These are phyloP conservation scores for Dromaius novaehollandiae DNA, from an alignment of 2,113 vertebrate species.

Conservation along the genomic window DNA sequence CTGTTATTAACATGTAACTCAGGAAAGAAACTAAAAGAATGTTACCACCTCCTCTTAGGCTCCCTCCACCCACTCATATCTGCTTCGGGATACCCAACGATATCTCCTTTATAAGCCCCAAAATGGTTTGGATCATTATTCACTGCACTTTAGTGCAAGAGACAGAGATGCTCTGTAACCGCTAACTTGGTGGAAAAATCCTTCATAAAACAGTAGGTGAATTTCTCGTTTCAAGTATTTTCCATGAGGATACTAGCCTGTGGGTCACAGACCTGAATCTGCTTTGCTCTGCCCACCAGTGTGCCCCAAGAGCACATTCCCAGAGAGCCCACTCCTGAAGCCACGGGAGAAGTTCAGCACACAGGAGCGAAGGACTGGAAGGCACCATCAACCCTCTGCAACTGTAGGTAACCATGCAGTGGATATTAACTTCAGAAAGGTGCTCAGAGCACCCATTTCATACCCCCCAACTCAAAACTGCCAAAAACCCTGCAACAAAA, in stretches of 20 bases:
- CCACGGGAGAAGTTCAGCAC: neutral
- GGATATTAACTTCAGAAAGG: neutral
- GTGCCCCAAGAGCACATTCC: neutral
- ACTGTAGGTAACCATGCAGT: neutral
- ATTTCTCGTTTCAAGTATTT: neutral
- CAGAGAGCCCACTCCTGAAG: neutral
- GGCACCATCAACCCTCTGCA: neutral
- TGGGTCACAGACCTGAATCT: neutral
- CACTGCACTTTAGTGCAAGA: neutral
- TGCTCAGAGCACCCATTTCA: neutral
- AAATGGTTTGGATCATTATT: neutral
- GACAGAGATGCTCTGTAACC: accelerated
- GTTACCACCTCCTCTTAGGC: neutral
- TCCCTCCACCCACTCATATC: neutral
- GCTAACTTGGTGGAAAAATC: neutral
- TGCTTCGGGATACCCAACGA: neutral
- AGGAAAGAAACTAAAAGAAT: neutral
- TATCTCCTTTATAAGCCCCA: accelerated
- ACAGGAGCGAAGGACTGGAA: neutral
- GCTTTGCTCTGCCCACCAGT: neutral
- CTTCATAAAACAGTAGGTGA: neutral
- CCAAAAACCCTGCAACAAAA: neutral
- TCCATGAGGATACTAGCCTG: neutral
- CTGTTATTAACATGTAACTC: neutral
- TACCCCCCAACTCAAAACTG: neutral